Evolutionary conservation across 2,888 invertebrate species (phyloP).

Genomic region (Drosophila demipolita): DNA sequence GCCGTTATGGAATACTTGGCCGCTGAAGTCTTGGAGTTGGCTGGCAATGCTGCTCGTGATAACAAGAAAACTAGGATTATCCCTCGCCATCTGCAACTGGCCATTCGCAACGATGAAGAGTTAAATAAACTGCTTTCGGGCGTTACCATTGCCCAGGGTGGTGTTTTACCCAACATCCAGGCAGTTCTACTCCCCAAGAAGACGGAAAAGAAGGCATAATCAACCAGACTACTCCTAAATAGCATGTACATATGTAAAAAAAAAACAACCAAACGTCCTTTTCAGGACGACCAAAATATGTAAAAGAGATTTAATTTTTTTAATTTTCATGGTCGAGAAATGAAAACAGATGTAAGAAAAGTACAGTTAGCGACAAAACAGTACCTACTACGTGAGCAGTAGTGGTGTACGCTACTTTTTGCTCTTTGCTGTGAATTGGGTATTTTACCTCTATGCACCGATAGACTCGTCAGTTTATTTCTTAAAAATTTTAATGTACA

Average conservation of each 20-base stretch:
- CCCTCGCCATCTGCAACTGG: too few relatives aligned
- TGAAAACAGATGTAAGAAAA: too few relatives aligned
- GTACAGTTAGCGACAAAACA: neutral
- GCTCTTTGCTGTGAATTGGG: too few relatives aligned
- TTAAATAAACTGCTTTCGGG: too few relatives aligned
- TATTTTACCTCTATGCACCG: too few relatives aligned
- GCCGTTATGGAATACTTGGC: too few relatives aligned
- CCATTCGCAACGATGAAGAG: too few relatives aligned
- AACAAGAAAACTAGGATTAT: too few relatives aligned
- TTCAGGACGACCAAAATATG: constrained; percentile 11
- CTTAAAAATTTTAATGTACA: too few relatives aligned
- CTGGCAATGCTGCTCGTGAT: too few relatives aligned
- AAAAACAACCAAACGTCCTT: constrained; percentile 3
- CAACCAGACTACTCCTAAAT: neutral
- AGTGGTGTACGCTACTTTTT: neutral
- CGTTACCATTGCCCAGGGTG: constrained; percentile 88
- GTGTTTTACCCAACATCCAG: constrained; percentile 93
- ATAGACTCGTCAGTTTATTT: too few relatives aligned
- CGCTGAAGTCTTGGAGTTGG: too few relatives aligned
- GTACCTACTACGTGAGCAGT: neutral
- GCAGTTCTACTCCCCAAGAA: constrained; percentile 90
- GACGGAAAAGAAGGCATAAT: constrained; percentile 9
- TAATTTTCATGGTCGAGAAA: neutral
- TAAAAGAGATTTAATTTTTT: neutral
- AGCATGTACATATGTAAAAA: constrained; percentile 1